Percentiles rank a stretch among this genome's conserved stretches.
Evolutionary conservation across 2,888 invertebrate genomes (phyloP).

Genomic region (Chaitophorus viminalis): DNA sequence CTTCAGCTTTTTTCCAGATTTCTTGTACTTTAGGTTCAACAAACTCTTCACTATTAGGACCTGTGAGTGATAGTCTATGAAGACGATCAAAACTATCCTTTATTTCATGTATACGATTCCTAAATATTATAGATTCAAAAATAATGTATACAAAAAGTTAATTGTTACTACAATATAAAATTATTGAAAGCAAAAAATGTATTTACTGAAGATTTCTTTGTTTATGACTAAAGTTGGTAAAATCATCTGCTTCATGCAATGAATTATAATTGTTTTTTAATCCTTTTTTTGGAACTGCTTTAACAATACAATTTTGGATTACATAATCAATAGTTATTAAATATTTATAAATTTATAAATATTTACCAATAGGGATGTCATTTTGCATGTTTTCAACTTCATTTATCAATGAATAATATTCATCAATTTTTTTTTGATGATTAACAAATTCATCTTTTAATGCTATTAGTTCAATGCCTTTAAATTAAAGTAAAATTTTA

Average conservation of each 20-base stretch:
- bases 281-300: constrained; percentile 44
- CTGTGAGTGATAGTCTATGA: constrained; percentile 78
- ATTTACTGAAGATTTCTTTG: constrained; percentile 61
- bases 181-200: background rate
- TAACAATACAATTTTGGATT: background rate
- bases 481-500: constrained; percentile 63
- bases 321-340: background rate
- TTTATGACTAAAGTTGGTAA: constrained; percentile 9
- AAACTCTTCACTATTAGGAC: constrained; percentile 85
- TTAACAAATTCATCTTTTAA: constrained; percentile 89
- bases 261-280: constrained; percentile 54
- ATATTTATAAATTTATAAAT: constrained; percentile 68
- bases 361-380: constrained; percentile 66
- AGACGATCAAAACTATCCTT: constrained; percentile 83
- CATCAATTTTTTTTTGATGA: constrained; percentile 92
- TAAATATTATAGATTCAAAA: constrained; percentile 64
- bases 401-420: constrained; percentile 83
- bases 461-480: constrained; percentile 80
- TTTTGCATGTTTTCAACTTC: constrained; percentile 71
- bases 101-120: constrained; percentile 80
- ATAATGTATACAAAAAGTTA: background rate
- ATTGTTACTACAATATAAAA: background rate
- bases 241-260: constrained; percentile 26
- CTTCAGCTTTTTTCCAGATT: constrained; percentile 84
- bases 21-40: constrained; percentile 90